These are phyloP conservation scores for Aleiodes leptofemur DNA, from an alignment of 2,888 invertebrate genomes.

Conservation along the genomic window DNA sequence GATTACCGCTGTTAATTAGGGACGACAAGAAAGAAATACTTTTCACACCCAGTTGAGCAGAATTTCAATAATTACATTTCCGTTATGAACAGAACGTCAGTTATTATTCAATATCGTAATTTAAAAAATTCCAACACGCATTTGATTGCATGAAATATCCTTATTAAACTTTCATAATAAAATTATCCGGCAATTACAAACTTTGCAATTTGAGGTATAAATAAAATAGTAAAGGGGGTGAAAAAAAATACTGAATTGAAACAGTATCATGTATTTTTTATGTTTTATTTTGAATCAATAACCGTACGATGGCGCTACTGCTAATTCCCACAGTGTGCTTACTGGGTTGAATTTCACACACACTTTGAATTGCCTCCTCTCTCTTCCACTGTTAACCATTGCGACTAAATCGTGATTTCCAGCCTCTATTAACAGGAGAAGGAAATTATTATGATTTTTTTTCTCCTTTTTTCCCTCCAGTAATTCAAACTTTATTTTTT, in stretches of 20 bases:
- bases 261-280: conserved; percentile 3
- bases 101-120: no score
- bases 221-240: not conserved
- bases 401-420: conserved; percentile 13
- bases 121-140: no score
- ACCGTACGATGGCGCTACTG: conserved; percentile 17
- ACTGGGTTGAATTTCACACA: conserved; percentile 6
- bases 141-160: no score
- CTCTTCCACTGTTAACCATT: not conserved
- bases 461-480: not conserved
- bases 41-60: no score
- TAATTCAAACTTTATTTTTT: conserved; percentile 17
- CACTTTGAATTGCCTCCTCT: not conserved
- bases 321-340: conserved; percentile 51
- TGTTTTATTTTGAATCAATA: conserved; percentile 24
- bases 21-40: no score
- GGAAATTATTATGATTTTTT: not conserved
- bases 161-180: no score
- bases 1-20: no score
- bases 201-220: no score
- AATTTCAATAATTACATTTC: no score
- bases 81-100: no score
- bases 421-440: not conserved
- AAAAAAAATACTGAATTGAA: not conserved
- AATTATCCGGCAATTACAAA: no score